Evolutionary conservation across 2,888 invertebrate species (phyloP).

Genomic region (Ophonus ardosiacus): DNA sequence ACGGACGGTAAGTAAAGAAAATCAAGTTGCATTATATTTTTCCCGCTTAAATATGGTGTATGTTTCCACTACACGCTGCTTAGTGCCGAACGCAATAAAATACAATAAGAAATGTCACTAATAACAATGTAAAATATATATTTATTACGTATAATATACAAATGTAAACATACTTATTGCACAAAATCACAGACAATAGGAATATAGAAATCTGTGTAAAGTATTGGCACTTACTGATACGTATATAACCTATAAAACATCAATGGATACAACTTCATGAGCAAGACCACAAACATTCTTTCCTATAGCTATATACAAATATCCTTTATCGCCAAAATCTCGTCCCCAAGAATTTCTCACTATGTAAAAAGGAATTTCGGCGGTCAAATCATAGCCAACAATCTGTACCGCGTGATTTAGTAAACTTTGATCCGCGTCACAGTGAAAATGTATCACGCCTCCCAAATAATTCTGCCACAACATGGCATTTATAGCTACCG

Average conservation of each 20-base stretch:
- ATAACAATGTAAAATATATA: background rate
- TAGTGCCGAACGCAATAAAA: no score
- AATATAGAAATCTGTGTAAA: background rate
- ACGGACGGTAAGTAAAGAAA: background rate
- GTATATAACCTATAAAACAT: constrained; percentile 72
- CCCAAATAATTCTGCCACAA: constrained; percentile 93
- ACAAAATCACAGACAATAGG: background rate
- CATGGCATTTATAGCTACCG: constrained; percentile 89
- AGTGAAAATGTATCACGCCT: constrained; percentile 90
- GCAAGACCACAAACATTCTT: constrained; percentile 88
- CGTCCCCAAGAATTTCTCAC: constrained; percentile 92
- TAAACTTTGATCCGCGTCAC: constrained; percentile 79
- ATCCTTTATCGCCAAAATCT: constrained; percentile 86
- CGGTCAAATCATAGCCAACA: constrained; percentile 88
- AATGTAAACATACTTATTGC: background rate
- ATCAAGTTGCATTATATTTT: no score
- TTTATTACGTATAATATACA: background rate
- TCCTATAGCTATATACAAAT: constrained; percentile 86
- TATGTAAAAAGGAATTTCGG: constrained; percentile 87
- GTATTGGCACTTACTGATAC: constrained; percentile 5
- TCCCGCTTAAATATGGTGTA: no score
- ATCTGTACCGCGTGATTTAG: constrained; percentile 91
- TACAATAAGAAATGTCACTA: no score
- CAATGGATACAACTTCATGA: constrained; percentile 83
- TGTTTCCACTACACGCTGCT: no score